phyloP scores from a whole-genome alignment of 2,888 invertebrate species.

The Tineola bisselliella region DNA sequence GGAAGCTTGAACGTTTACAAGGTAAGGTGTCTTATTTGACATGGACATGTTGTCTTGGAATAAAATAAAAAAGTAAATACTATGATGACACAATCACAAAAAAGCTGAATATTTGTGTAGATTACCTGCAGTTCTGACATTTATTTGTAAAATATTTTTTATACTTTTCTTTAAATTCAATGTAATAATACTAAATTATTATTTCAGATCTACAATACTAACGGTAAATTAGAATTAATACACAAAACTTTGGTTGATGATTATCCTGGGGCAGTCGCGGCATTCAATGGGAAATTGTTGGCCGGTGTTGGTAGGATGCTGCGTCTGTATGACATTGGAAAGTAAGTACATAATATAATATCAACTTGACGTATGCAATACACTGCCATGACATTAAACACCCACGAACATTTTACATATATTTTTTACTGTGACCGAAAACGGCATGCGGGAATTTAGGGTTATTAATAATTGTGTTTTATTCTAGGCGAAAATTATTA shows the following conservation, averaged over 20 bases:
- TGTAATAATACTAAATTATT: neutral
- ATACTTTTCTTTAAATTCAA: too few relatives aligned
- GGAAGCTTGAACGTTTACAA: slow-evolving; percentile 91
- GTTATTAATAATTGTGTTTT: too few relatives aligned
- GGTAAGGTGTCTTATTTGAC: slow-evolving; percentile 31
- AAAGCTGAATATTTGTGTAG: slow-evolving; percentile 29
- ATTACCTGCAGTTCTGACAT: slow-evolving; percentile 46
- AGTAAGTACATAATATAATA: too few relatives aligned
- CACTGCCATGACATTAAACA: too few relatives aligned
- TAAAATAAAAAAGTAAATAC: neutral
- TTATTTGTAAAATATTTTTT: too few relatives aligned
- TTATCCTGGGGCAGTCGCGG: slow-evolving; percentile 87
- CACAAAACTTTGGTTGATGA: slow-evolving; percentile 96
- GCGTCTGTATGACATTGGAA: slow-evolving; percentile 95
- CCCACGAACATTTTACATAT: too few relatives aligned
- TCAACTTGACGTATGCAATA: neutral
- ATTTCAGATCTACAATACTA: slow-evolving; percentile 72
- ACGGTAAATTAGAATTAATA: slow-evolving; percentile 87
- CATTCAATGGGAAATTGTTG: slow-evolving; percentile 90
- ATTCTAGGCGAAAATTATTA: slow-evolving; percentile 80
- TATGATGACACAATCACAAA: slow-evolving; percentile 23
- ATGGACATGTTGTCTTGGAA: neutral
- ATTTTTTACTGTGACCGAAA: too few relatives aligned
- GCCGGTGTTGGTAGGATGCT: slow-evolving; percentile 94
- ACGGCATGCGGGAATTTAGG: too few relatives aligned